phyloP scores from a whole-genome alignment of 2,888 invertebrate genomes.

The Cremastinae sp. region DNA sequence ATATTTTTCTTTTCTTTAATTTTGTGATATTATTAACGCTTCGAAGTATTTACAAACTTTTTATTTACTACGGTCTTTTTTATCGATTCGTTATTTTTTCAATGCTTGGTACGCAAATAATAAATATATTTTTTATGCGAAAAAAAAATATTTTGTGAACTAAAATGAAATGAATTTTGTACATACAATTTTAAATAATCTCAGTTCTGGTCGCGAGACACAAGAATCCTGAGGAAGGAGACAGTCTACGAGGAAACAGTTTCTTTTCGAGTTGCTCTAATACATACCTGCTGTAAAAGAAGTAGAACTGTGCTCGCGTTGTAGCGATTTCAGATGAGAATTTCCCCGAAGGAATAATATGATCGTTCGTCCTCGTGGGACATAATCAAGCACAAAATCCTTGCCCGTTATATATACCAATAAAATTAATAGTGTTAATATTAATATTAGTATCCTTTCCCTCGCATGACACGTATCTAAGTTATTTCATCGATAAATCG shows the following conservation, averaged over 20 bases:
- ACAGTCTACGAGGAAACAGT: neutral
- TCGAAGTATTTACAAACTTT: too few relatives aligned
- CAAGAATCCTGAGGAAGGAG: slow-evolving; percentile 3
- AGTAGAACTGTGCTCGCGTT: slow-evolving; percentile 47
- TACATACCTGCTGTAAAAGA: slow-evolving; percentile 37
- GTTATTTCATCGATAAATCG: slow-evolving; percentile 60
- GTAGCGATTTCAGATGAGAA: slow-evolving; percentile 53
- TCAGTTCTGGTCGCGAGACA: neutral
- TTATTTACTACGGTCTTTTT: too few relatives aligned
- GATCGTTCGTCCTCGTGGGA: slow-evolving; percentile 39
- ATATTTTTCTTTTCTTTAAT: neutral
- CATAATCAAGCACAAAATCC: slow-evolving; percentile 50
- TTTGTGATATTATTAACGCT: neutral
- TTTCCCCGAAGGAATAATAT: slow-evolving; percentile 30
- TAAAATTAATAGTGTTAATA: neutral
- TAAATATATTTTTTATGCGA: too few relatives aligned
- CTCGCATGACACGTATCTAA: slow-evolving; percentile 58
- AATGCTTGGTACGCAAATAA: too few relatives aligned
- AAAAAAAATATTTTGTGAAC: too few relatives aligned
- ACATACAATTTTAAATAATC: slow-evolving; percentile 1
- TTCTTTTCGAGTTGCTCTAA: slow-evolving; percentile 9
- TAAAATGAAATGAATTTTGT: too few relatives aligned
- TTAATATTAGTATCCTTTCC: slow-evolving; percentile 36
- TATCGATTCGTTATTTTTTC: too few relatives aligned
- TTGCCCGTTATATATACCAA: slow-evolving; percentile 47